These are phyloP conservation scores for Cepphus grylle DNA, from an alignment of 2,113 vertebrate genomes.

Conservation along the genomic window DNA sequence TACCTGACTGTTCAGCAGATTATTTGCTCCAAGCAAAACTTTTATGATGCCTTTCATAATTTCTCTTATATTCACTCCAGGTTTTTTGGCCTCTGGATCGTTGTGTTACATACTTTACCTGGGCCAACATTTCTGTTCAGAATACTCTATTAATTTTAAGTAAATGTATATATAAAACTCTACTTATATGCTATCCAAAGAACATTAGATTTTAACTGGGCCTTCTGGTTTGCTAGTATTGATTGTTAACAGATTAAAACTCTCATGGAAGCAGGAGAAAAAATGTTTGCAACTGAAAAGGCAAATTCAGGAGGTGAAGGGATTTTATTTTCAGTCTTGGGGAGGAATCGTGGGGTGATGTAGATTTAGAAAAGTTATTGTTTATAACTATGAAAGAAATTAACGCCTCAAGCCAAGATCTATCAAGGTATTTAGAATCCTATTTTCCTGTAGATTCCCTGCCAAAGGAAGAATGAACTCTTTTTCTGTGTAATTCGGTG, in stretches of 20 bases:
- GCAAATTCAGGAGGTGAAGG: neutral
- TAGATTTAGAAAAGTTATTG: neutral
- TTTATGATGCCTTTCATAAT: neutral
- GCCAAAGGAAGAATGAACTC: neutral
- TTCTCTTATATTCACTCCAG: neutral
- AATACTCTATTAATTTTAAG: neutral
- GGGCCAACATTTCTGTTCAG: neutral
- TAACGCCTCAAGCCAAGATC: neutral
- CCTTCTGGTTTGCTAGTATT: neutral
- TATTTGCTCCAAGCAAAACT: neutral
- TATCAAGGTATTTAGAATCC: neutral
- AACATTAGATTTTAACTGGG: neutral
- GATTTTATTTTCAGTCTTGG: neutral
- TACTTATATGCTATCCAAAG: neutral
- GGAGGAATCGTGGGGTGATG: neutral
- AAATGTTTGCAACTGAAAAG: neutral
- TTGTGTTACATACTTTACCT: neutral
- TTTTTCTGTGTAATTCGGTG: neutral
- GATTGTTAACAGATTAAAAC: neutral
- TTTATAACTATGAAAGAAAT: neutral
- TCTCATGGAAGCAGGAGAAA: neutral
- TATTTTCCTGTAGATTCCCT: neutral
- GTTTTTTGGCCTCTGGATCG: neutral
- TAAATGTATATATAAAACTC: neutral
- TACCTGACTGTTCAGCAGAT: neutral